phyloP scores from a whole-genome alignment of 2,888 invertebrate species.

The Macropis europaea region DNA sequence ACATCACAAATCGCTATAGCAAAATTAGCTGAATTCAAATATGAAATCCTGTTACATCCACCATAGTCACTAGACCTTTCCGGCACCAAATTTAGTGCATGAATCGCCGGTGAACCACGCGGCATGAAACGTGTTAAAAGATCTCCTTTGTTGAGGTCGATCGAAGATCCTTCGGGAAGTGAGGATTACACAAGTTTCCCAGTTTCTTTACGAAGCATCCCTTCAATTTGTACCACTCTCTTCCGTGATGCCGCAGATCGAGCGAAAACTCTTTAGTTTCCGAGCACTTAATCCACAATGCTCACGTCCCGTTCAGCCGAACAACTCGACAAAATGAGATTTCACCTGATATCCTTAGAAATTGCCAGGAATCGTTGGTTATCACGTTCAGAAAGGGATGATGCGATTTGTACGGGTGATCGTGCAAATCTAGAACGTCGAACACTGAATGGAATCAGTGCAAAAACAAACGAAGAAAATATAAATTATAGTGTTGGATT shows the following conservation, averaged over 20 bases:
- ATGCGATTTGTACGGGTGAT: neutral
- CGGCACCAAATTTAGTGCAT: no score
- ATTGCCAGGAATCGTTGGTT: neutral
- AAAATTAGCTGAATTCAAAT: no score
- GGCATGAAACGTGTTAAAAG: no score
- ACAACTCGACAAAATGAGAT: constrained; percentile 17
- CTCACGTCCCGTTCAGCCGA: constrained; percentile 4
- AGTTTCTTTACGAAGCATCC: constrained; percentile 30
- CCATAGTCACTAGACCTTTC: no score
- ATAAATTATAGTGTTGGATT: no score
- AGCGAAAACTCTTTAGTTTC: constrained; percentile 26
- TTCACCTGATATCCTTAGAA: constrained; percentile 1
- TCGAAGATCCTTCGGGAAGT: constrained; percentile 22
- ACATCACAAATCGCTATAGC: no score
- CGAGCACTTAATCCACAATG: constrained; percentile 32
- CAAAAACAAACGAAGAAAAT: no score
- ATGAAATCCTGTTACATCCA: no score
- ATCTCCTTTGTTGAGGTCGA: constrained; percentile 13
- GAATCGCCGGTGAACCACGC: no score
- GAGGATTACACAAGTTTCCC: constrained; percentile 53
- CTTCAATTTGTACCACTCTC: constrained; percentile 26
- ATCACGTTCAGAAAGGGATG: neutral
- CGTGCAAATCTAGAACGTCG: neutral
- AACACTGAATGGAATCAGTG: no score
- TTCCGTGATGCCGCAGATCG: constrained; percentile 15